Conservation (phyloP, 1,140 invertebrate species). For the Glossosoma conforme region DNA sequence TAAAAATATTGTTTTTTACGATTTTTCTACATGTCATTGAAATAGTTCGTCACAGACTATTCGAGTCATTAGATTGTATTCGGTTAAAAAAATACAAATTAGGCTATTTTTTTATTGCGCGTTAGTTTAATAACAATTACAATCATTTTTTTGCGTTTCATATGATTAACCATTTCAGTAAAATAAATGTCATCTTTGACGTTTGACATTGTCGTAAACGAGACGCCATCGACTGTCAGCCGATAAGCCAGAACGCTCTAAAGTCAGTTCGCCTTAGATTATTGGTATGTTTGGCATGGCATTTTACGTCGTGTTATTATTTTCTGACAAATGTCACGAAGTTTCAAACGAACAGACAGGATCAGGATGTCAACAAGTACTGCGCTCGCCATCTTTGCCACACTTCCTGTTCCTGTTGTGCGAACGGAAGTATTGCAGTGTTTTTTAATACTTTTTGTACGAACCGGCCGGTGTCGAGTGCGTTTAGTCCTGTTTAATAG, state of each 20-base stretch:
- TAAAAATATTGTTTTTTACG: no score
- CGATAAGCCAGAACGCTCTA: not conserved
- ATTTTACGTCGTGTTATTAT: not conserved
- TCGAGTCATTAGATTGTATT: no score
- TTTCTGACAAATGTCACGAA: slow-evolving; percentile 5
- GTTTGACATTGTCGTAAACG: not conserved
- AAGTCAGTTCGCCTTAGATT: not conserved
- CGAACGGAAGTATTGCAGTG: slow-evolving; percentile 13
- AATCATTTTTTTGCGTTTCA: no score
- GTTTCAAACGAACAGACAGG: slow-evolving; percentile 21
- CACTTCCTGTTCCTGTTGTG: slow-evolving; percentile 25
- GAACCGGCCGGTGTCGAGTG: not conserved
- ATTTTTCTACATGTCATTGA: no score
- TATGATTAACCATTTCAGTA: no score
- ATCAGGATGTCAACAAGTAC: slow-evolving; percentile 23
- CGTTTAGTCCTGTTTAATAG: slow-evolving; percentile 4
- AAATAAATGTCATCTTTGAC: not conserved
- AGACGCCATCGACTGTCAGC: not conserved
- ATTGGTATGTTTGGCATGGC: not conserved
- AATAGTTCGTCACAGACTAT: no score
- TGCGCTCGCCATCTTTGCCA: slow-evolving; percentile 19
- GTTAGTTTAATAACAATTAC: no score
- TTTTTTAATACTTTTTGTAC: not conserved
- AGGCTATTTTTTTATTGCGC: no score
- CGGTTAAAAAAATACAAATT: no score